phyloP scores from a whole-genome alignment of 2,888 invertebrate species.

The Listrodromus nycthemerus region DNA sequence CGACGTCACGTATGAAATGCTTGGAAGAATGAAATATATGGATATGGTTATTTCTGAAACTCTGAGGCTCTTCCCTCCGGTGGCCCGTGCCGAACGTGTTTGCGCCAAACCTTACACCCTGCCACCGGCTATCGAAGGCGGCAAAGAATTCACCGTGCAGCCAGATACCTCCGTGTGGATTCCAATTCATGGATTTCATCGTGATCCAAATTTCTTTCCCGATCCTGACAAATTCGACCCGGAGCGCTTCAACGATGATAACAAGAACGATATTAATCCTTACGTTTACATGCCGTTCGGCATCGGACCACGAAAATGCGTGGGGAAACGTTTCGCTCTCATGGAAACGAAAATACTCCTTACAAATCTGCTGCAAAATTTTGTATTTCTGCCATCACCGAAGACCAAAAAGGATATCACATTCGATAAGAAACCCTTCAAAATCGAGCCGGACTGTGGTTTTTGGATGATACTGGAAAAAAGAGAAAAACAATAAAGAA shows the following conservation, averaged over 20 bases:
- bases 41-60: constrained; percentile 73
- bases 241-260: constrained; percentile 15
- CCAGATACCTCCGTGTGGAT: too few relatives aligned
- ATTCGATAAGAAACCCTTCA: too few relatives aligned
- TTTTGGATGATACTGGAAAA: too few relatives aligned
- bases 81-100: too few relatives aligned
- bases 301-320: background rate
- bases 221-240: constrained; percentile 67
- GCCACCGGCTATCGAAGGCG: too few relatives aligned
- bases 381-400: background rate
- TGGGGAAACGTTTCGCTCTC: constrained; percentile 1
- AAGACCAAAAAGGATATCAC: too few relatives aligned
- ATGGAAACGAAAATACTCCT: background rate
- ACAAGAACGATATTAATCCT: background rate
- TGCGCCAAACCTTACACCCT: too few relatives aligned
- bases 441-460: too few relatives aligned
- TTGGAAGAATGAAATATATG: constrained; percentile 69
- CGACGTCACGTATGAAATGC: constrained; percentile 61
- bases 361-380: background rate
- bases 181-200: constrained; percentile 61
- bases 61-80: too few relatives aligned
- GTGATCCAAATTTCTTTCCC: constrained; percentile 70
- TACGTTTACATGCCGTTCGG: background rate
- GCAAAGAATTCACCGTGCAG: too few relatives aligned
- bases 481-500: too few relatives aligned